Conservation (phyloP, 2,113 vertebrate genomes). For the Spermophilus dauricus region DNA sequence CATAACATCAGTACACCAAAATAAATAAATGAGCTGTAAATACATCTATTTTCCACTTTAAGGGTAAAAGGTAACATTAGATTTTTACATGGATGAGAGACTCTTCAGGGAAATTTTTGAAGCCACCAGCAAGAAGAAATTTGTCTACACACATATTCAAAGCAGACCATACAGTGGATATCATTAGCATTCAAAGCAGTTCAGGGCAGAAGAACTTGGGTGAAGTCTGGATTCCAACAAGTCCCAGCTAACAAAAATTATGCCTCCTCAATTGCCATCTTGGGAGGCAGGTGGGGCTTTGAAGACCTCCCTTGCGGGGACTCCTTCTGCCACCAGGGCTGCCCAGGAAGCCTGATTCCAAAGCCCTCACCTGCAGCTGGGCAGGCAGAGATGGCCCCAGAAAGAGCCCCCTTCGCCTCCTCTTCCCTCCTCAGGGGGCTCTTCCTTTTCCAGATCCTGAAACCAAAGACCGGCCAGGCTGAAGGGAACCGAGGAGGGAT, state of each 20-base stretch:
- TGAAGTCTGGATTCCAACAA: background rate
- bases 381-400: background rate
- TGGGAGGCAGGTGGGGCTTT: background rate
- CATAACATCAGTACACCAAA: background rate
- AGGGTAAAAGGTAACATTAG: background rate
- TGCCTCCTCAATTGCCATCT: background rate
- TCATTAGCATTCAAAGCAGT: background rate
- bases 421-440: background rate
- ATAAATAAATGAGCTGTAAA: background rate
- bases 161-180: background rate
- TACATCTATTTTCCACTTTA: conserved; percentile 28
- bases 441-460: background rate
- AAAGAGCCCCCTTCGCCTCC: background rate
- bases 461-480: background rate
- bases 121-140: conserved; percentile 37
- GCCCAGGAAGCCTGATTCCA: background rate
- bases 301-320: background rate
- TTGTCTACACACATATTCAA: background rate
- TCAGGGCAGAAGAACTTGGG: background rate
- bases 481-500: background rate
- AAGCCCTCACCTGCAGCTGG: background rate
- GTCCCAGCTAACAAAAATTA: background rate
- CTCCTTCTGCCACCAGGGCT: background rate
- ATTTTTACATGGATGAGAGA: background rate
- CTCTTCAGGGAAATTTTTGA: conserved; percentile 39